Evolutionary conservation across 2,888 invertebrate genomes (phyloP).

Genomic region (Dioctria rufipes): DNA sequence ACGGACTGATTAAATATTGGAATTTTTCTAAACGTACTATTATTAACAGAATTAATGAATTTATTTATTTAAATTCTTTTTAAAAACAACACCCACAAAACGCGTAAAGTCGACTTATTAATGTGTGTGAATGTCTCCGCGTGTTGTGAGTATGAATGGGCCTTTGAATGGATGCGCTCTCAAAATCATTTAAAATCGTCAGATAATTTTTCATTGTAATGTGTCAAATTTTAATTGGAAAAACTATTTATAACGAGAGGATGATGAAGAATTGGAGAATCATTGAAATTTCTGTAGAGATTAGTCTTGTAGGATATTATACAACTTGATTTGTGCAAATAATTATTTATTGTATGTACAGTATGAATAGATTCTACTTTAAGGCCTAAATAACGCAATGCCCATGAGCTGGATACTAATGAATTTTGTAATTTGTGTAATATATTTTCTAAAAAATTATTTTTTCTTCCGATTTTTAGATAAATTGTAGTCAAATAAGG

Average conservation of each 20-base stretch:
- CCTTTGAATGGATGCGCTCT: background rate
- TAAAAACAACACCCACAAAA: background rate
- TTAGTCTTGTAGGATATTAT: slow-evolving; percentile 26
- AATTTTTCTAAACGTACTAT: slow-evolving; percentile 41
- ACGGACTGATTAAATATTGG: slow-evolving; percentile 49
- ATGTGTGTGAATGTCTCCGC: background rate
- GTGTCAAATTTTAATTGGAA: slow-evolving; percentile 44
- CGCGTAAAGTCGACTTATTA: slow-evolving; percentile 10
- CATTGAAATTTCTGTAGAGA: slow-evolving; percentile 1
- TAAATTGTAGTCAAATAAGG: no score
- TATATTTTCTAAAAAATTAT: no score
- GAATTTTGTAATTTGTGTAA: background rate
- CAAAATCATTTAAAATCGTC: slow-evolving; percentile 3
- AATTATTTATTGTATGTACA: slow-evolving; percentile 30
- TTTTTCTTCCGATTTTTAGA: no score
- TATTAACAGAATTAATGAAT: slow-evolving; percentile 43
- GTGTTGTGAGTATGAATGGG: slow-evolving; percentile 8
- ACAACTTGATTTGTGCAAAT: slow-evolving; percentile 29
- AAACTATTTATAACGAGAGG: slow-evolving; percentile 8
- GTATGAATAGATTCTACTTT: slow-evolving; percentile 14
- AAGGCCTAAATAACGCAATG: slow-evolving; percentile 21
- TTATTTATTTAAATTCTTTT: slow-evolving; percentile 39
- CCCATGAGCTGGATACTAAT: slow-evolving; percentile 21
- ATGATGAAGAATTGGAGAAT: background rate
- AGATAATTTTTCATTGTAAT: background rate